Base-by-base conservation (phyloP, 1,140 invertebrate species). In the Pararge aegeria region DNA sequence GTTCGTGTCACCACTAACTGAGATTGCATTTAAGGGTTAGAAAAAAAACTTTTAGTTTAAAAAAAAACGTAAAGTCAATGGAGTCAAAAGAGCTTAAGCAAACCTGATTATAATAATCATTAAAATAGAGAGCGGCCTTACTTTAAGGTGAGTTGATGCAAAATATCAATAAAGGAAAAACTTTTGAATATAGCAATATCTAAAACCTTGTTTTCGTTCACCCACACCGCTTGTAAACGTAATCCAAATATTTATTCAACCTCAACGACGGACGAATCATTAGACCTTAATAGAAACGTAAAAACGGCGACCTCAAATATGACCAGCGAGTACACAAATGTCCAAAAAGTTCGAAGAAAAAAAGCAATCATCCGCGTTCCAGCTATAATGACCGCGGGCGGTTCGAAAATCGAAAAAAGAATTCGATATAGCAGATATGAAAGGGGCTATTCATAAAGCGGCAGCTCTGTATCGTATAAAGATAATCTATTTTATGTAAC, bases 401-500 rank as follows among this genome's bases (percentile, higher is more conserved):
- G 68, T 69, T 68, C 48, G 30, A 49, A 49, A 56, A 59, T 57
- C 53, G 52, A 66, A 80, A 46, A 83, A 87, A 84, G 73, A 79
- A 77, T 76, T 70, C 69, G 73, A 79, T 80, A 78, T 64, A 77
- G 70, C 57, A 54, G 79, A 80, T 83, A 87, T 82, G 79, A 83
- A 83, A 79, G 78, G 68, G 73, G 78, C 77, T 78, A 83, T 85
- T 81, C 80, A 84, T 71, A 76, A 66, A 82, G 81, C 85, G 80
- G 83, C 80, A 87, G 86, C 82, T 74, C 68, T 75, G 68, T 70
- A 75, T 74, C 77, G 73, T 83, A 80, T 78, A 76, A 66, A 88
- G 86, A 89, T 89, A 86, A 89, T 89, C 81, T 87, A 87, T 89
- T 87, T 87, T 73, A 76, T 85, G 67, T 87, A 84, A 89, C 86